These are phyloP conservation scores for Pogoniulus pusillus DNA, from an alignment of 2,797 vertebrate species.

Conservation along the genomic window DNA sequence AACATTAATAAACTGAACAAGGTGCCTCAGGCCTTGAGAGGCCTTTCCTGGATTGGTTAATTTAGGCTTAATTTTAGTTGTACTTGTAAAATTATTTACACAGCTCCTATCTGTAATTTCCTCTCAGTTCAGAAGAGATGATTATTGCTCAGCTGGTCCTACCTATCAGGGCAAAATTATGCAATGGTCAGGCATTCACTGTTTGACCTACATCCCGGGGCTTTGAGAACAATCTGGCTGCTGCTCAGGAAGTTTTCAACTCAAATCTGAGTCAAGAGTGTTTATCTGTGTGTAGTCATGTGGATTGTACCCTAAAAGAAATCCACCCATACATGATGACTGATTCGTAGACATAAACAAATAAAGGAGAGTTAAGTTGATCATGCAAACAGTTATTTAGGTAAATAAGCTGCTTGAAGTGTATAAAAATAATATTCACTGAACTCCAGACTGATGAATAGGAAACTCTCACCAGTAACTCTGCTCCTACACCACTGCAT, in stretches of 20 bases:
- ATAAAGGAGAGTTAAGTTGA: neutral
- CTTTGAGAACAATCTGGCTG: neutral
- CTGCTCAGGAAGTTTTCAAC: neutral
- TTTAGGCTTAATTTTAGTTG: neutral
- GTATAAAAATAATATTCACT: neutral
- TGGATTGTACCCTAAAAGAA: neutral
- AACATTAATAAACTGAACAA: neutral
- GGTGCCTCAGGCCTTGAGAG: neutral
- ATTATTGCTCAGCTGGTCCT: neutral
- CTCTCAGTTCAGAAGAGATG: neutral
- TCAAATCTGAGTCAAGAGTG: neutral
- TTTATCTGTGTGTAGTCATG: accelerated
- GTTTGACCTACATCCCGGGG: accelerated
- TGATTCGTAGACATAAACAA: neutral
- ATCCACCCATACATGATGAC: neutral
- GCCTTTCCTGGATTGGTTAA: neutral
- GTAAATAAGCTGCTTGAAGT: neutral
- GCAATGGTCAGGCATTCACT: neutral
- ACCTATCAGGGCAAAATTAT: neutral
- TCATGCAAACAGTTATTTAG: neutral
- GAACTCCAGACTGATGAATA: neutral
- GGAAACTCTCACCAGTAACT: neutral
- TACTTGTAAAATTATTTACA: neutral
- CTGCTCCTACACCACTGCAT: neutral
- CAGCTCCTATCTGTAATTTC: neutral